Percentiles rank a stretch among this genome's conserved stretches.
Evolutionary conservation across 2,113 vertebrate genomes (phyloP).

Genomic region (Pristiophorus japonicus): DNA sequence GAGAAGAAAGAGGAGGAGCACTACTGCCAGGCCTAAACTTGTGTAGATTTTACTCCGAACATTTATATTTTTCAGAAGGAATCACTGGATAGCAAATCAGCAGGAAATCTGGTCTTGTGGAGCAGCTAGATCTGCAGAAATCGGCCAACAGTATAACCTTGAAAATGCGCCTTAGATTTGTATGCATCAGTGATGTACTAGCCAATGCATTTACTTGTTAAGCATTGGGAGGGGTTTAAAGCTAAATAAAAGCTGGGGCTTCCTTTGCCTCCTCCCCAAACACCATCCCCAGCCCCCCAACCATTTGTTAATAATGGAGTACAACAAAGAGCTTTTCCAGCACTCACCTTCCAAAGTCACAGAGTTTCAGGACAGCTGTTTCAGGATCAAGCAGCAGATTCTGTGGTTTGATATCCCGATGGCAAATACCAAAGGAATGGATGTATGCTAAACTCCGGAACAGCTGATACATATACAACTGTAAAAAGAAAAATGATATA

Average conservation of each 20-base stretch:
- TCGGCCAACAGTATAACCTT: not conserved
- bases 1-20: not conserved
- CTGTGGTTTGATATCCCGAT: constrained; percentile 99
- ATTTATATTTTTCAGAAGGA: not conserved
- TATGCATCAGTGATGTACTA: not conserved
- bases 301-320: no score
- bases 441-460: constrained; percentile 99
- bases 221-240: not conserved
- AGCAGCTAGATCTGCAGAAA: not conserved
- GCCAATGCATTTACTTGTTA: not conserved
- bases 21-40: not conserved
- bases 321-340: not conserved
- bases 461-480: constrained; percentile 99
- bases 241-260: not conserved
- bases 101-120: not conserved
- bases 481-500: constrained; percentile 45
- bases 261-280: not conserved
- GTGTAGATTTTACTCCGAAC: not conserved
- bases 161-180: not conserved
- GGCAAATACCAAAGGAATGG: constrained; percentile 98
- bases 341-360: constrained; percentile 94
- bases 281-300: no score
- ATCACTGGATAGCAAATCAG: not conserved
- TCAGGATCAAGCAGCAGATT: constrained; percentile 97
- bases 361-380: constrained; percentile 97